Conservation (phyloP, 2,888 invertebrate species). For the Tigriopus californicus region DNA sequence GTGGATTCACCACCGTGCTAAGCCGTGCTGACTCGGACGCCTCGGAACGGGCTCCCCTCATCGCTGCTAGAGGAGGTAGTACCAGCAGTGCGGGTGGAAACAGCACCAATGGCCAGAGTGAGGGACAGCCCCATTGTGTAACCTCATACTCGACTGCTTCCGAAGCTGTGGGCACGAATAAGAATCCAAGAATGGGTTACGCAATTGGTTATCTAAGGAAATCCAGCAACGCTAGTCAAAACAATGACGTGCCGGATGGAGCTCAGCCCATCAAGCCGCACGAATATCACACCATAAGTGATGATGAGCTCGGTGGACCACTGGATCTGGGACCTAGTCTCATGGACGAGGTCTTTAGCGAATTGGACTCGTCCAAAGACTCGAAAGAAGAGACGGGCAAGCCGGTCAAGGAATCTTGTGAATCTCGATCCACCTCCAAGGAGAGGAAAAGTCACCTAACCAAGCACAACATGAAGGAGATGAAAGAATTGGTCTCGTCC, state of each 20-base stretch:
- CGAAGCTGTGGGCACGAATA: neutral
- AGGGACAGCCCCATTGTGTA: neutral
- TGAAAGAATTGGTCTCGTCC: slow-evolving; percentile 15
- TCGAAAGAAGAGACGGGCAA: neutral
- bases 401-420: neutral
- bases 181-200: slow-evolving; percentile 2
- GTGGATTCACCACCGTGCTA: neutral
- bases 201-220: slow-evolving; percentile 13
- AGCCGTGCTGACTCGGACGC: slow-evolving; percentile 5
- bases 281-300: slow-evolving; percentile 32
- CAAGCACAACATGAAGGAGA: neutral
- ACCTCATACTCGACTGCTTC: too few relatives aligned
- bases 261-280: slow-evolving; percentile 69
- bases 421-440: slow-evolving; percentile 9
- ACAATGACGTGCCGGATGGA: slow-evolving; percentile 35
- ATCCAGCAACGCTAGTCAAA: neutral
- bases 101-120: neutral
- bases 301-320: slow-evolving; percentile 18
- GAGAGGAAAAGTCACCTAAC: slow-evolving; percentile 8
- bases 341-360: slow-evolving; percentile 69
- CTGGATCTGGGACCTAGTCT: slow-evolving; percentile 59
- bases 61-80: neutral
- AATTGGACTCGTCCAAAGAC: slow-evolving; percentile 22
- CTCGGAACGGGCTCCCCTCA: slow-evolving; percentile 10
- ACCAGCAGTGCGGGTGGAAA: neutral